Percentiles rank a stretch among this genome's conserved stretches.
Evolutionary conservation across 1,140 invertebrate species (phyloP).

Genomic region (Trichonephila clavata): DNA sequence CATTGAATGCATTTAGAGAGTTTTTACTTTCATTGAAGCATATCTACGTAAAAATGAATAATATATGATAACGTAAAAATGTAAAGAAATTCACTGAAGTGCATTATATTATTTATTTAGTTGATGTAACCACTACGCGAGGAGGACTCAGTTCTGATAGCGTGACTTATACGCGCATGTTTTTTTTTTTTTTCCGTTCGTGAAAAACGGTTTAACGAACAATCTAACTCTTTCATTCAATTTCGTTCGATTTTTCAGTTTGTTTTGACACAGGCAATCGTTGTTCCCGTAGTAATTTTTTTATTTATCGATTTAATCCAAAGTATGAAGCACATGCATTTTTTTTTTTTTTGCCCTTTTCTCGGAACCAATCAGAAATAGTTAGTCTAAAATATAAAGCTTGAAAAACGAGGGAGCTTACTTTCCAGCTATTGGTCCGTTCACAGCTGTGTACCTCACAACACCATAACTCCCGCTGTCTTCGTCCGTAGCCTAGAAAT

Average conservation of each 20-base stretch:
- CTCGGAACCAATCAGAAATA: no score
- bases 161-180: not conserved
- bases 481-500: conserved; percentile 86
- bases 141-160: not conserved
- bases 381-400: not conserved
- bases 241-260: not conserved
- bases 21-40: not conserved
- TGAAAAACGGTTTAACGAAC: not conserved
- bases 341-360: not conserved
- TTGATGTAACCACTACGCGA: not conserved
- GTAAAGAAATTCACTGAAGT: not conserved
- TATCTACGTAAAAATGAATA: not conserved
- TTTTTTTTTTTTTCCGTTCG: not conserved
- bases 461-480: conserved; percentile 88
- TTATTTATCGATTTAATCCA: not conserved
- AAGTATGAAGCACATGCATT: not conserved
- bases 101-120: not conserved
- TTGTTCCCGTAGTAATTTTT: not conserved
- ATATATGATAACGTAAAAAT: not conserved
- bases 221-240: not conserved
- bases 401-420: conserved; percentile 49
- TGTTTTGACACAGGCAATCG: not conserved
- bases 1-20: no score
- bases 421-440: conserved; percentile 86
- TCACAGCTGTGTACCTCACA: conserved; percentile 88